Evolutionary conservation across 2,888 invertebrate species (phyloP).

Genomic region (Tachystola acroxantha): DNA sequence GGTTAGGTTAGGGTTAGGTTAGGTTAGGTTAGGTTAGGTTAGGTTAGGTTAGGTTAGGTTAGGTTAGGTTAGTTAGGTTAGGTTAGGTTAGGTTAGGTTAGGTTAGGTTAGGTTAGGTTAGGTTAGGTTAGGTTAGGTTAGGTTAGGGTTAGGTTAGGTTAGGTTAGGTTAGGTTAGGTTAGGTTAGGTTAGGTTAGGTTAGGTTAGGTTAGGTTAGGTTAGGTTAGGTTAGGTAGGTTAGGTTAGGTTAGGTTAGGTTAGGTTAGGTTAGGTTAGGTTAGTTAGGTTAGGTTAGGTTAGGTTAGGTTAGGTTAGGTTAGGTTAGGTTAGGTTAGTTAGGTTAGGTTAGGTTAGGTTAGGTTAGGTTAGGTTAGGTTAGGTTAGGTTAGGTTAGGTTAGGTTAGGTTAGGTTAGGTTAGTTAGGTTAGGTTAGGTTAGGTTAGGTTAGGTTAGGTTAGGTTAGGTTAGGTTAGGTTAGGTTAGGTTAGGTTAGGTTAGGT

Average conservation of each 20-base stretch:
- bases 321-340: constrained; percentile 2
- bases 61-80: constrained; percentile 11
- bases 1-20: too few species aligned
- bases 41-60: constrained; percentile 9
- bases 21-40: constrained; percentile 7
- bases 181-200: constrained; percentile 10
- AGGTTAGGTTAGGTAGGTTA: constrained; percentile 12
- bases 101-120: constrained; percentile 14
- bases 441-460: constrained; percentile 16
- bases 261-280: constrained; percentile 11
- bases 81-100: constrained; percentile 17
- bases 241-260: constrained; percentile 11
- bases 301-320: constrained; percentile 1
- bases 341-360: constrained; percentile 4
- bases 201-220: constrained; percentile 7
- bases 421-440: constrained; percentile 14
- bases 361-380: constrained; percentile 11
- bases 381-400: constrained; percentile 13
- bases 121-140: constrained; percentile 10
- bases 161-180: constrained; percentile 5
- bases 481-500: constrained; percentile 6
- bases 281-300: neutral
- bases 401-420: constrained; percentile 13
- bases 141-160: too few species aligned
- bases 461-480: constrained; percentile 5